Evolutionary conservation across 1,140 invertebrate species (phyloP).

Genomic region (Drosophila miranda): DNA sequence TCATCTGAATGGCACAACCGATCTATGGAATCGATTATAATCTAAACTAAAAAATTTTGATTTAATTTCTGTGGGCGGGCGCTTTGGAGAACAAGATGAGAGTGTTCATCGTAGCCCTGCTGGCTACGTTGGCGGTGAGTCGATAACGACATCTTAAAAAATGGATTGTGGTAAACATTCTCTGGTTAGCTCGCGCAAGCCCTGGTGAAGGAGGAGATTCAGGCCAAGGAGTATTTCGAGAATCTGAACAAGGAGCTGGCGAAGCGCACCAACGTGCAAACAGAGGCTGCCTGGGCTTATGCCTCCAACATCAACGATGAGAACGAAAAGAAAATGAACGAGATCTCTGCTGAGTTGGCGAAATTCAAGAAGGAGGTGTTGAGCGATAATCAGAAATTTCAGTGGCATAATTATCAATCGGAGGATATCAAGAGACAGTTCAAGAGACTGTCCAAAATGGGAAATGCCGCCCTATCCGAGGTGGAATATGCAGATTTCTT

Average conservation of each 20-base stretch:
- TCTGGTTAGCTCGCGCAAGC: conserved; percentile 52
- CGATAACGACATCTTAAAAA: neutral
- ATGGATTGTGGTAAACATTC: neutral
- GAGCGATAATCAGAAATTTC: conserved; percentile 85
- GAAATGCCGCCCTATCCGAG: conserved; percentile 87
- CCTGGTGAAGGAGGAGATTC: conserved; percentile 83
- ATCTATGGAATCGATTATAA: conserved; percentile 18
- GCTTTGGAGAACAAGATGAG: conserved; percentile 56
- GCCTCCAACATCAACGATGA: conserved; percentile 89
- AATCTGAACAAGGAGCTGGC: conserved; percentile 85
- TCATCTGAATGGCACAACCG: conserved; percentile 25
- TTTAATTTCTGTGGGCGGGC: conserved; percentile 42
- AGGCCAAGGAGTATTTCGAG: conserved; percentile 85
- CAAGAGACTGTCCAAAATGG: conserved; percentile 86
- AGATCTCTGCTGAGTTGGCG: conserved; percentile 77
- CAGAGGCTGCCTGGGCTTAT: conserved; percentile 87
- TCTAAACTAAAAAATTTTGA: conserved; percentile 48
- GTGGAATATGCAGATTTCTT: conserved; percentile 86
- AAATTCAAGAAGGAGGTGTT: conserved; percentile 78
- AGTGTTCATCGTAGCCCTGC: conserved; percentile 53
- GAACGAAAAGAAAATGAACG: conserved; percentile 85
- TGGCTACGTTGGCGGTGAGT: conserved; percentile 72
- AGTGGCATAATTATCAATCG: conserved; percentile 86
- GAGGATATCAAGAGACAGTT: conserved; percentile 86
- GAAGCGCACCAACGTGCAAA: conserved; percentile 84